Percentiles rank a stretch among this genome's conserved stretches.
phyloP scores from a whole-genome alignment of 2,113 vertebrate genomes.

The Mesoclemmys tuberculata region DNA sequence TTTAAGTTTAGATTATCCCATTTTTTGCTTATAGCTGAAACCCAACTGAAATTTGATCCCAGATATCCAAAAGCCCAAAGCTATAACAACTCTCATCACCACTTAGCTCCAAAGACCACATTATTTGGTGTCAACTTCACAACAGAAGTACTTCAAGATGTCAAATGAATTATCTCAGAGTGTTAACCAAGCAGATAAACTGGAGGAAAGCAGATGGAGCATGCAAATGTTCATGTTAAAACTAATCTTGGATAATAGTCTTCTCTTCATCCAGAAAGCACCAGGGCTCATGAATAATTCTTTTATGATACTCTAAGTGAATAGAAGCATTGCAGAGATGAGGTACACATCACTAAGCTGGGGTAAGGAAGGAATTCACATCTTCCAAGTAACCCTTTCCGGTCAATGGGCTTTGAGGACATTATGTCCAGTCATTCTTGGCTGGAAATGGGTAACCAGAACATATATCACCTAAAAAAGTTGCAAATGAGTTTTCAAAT shows the following conservation, averaged over 20 bases:
- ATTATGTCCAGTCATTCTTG: neutral
- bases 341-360: neutral
- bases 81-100: neutral
- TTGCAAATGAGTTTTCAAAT: neutral
- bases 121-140: neutral
- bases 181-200: neutral
- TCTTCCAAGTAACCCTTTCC: neutral
- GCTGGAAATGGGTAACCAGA: neutral
- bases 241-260: neutral
- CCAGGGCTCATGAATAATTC: neutral
- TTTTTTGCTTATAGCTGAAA: neutral
- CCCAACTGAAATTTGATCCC: rapidly evolving
- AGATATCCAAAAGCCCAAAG: neutral
- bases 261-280: neutral
- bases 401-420: neutral
- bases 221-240: neutral
- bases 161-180: neutral
- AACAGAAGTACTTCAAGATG: neutral
- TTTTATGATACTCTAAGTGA: neutral
- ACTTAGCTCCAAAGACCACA: neutral
- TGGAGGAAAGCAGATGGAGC: neutral
- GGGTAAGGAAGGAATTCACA: neutral
- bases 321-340: neutral
- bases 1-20: rapidly evolving
- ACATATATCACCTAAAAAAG: neutral